Evolutionary conservation across 2,113 vertebrate genomes (phyloP), one percentile per base, ranked within the genome.

Genomic region (Sphyrna mokarran): DNA sequence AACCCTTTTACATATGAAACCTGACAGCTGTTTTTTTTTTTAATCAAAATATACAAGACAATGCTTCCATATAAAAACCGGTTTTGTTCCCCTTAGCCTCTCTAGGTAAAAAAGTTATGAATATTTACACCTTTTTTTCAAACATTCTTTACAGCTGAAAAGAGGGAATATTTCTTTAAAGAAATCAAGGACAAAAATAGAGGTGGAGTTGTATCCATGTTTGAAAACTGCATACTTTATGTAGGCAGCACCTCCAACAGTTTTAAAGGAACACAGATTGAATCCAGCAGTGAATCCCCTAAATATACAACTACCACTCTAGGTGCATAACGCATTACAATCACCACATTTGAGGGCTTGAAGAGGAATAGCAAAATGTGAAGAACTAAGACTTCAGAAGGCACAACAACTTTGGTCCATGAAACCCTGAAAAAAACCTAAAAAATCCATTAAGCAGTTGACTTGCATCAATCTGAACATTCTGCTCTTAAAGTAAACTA

Each of bases 141-240:
- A 95, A 95, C 94, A 95, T 95, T 95, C 94, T 95, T 95, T 95
- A 95, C 94, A 95, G 94, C 94, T 95, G 94, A 72, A 95, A 95
- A 95, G 94, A 95, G 94, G 94, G 94, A 95, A 72, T 95, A 66
- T 91, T 91, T 90, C 86, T 86, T 89, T 94, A 23, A 95, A 95
- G 94, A 95, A 95, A 95, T 33, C 91, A 94, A 94, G 66, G 94
- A 70, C 94, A 95, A 95, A 95, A 93, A 93, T 37, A 95, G 37
- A 37, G 68, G 69, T 43, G 94, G 94, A 90, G 87, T 90, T 95
- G 94, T 95, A 76, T 95, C 72, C 69, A 76, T 26, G 94, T 54
- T 48, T 72, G 68, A 72, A 95, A 76, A 40, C 94, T 72, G 37
- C 66, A 70, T 70, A 70, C 66, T 16, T 94, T 43, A 23, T 40